Conservation (phyloP, 37 sponge, comb jelly and placozoan genomes). For the Cliona cf. orientalis region DNA sequence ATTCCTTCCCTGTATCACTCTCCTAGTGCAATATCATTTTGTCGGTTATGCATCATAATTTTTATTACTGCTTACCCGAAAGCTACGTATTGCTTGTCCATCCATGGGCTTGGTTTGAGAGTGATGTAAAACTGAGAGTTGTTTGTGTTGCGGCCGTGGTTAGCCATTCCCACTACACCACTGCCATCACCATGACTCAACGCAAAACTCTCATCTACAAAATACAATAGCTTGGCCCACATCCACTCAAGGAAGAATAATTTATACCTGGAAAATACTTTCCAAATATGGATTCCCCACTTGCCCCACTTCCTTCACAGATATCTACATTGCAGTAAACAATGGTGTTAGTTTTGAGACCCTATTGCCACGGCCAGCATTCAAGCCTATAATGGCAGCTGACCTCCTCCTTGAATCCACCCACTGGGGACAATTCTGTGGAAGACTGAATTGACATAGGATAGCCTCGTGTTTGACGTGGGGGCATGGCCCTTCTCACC, state of each 20-base stretch:
- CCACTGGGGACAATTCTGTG: slow-evolving; percentile 83
- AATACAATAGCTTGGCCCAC: not conserved
- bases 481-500: slow-evolving; percentile 56
- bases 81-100: slow-evolving; percentile 88
- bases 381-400: not conserved
- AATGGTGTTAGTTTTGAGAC: too few relatives aligned
- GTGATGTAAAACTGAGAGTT: slow-evolving; percentile 96
- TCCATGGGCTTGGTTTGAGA: slow-evolving; percentile 83
- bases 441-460: slow-evolving; percentile 63
- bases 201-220: slow-evolving; percentile 82
- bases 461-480: slow-evolving; percentile 10
- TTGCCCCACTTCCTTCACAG: slow-evolving; percentile 54
- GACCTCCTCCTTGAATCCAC: slow-evolving; percentile 94
- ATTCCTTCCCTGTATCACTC: slow-evolving; percentile 69
- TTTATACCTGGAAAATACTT: slow-evolving; percentile 41
- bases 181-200: slow-evolving; percentile 52
- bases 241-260: not conserved
- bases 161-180: slow-evolving; percentile 91
- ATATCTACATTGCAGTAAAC: slow-evolving; percentile 34
- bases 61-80: slow-evolving; percentile 72
- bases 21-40: slow-evolving; percentile 15
- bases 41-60: not conserved
- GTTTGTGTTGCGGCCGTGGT: slow-evolving; percentile 89
- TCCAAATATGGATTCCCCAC: slow-evolving; percentile 60
- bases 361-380: not conserved